Evolutionary conservation across 2,888 invertebrate genomes (phyloP).

Genomic region (Lycaena phlaeas): DNA sequence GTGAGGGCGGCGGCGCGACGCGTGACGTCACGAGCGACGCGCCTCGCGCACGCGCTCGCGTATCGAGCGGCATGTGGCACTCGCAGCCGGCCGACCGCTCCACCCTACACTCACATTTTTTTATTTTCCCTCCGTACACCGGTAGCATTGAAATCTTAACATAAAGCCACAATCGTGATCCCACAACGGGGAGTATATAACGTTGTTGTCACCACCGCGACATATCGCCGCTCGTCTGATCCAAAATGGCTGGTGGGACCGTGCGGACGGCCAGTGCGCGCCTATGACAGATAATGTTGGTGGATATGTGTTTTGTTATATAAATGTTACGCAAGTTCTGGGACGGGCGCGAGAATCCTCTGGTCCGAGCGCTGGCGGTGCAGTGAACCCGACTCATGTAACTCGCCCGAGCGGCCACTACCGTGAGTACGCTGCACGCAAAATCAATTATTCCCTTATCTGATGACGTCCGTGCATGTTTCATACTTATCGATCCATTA

Average conservation of each 20-base stretch:
- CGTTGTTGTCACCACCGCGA: slow-evolving; percentile 17
- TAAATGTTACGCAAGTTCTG: slow-evolving; percentile 67
- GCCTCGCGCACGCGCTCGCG: slow-evolving; percentile 59
- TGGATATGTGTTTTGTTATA: slow-evolving; percentile 54
- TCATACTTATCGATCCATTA: slow-evolving; percentile 45
- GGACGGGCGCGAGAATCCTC: slow-evolving; percentile 48
- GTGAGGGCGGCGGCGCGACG: slow-evolving; percentile 46
- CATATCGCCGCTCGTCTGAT: slow-evolving; percentile 27
- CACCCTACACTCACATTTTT: slow-evolving; percentile 61
- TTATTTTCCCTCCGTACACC: slow-evolving; percentile 53
- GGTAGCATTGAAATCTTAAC: slow-evolving; percentile 36
- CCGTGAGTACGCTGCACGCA: slow-evolving; percentile 41
- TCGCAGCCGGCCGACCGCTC: slow-evolving; percentile 53
- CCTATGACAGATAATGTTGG: slow-evolving; percentile 37
- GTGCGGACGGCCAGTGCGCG: slow-evolving; percentile 37
- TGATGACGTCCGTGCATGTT: slow-evolving; percentile 1
- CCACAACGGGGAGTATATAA: slow-evolving; percentile 14
- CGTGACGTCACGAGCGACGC: slow-evolving; percentile 53
- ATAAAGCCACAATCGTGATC: slow-evolving; percentile 28
- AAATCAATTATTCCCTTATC: slow-evolving; percentile 19
- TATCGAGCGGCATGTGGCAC: slow-evolving; percentile 70
- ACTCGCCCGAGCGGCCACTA: slow-evolving; percentile 34
- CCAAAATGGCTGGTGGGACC: slow-evolving; percentile 56
- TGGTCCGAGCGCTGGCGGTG: slow-evolving; percentile 37
- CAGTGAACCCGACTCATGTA: slow-evolving; percentile 51